Evolutionary conservation across 2,797 vertebrate genomes (phyloP).

Genomic region (Eospalax fontanierii): DNA sequence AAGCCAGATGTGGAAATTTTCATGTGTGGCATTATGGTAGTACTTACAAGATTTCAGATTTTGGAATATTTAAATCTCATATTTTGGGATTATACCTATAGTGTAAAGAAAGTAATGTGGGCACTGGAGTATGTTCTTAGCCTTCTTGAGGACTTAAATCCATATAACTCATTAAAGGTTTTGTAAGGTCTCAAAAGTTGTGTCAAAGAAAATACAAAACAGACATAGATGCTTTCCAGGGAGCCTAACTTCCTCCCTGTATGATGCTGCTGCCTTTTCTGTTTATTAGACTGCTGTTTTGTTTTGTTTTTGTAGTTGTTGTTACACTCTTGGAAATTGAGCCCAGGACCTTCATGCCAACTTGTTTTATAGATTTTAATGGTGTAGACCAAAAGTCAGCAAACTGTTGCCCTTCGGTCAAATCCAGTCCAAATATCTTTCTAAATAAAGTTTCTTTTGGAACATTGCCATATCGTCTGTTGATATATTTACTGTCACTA

Average conservation of each 20-base stretch:
- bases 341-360: neutral
- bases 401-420: neutral
- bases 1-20: too few relatives aligned
- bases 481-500: neutral
- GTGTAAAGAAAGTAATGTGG: constrained; percentile 12
- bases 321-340: too few relatives aligned
- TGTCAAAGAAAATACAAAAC: constrained; percentile 44
- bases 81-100: too few relatives aligned
- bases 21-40: too few relatives aligned
- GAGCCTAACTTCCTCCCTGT: neutral
- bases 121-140: neutral
- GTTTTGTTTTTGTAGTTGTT: too few relatives aligned
- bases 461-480: neutral
- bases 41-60: too few relatives aligned
- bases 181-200: neutral
- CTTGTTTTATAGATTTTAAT: constrained; percentile 30
- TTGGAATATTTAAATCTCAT: too few relatives aligned
- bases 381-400: neutral
- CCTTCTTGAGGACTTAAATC: constrained; percentile 39
- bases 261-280: too few relatives aligned
- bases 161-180: neutral
- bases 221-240: neutral
- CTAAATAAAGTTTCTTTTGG: constrained; percentile 2
- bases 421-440: neutral
- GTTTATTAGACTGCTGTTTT: too few relatives aligned